These are phyloP conservation scores for Harpegnathos saltator DNA, from an alignment of 1,140 invertebrate genomes.

Conservation along the genomic window DNA sequence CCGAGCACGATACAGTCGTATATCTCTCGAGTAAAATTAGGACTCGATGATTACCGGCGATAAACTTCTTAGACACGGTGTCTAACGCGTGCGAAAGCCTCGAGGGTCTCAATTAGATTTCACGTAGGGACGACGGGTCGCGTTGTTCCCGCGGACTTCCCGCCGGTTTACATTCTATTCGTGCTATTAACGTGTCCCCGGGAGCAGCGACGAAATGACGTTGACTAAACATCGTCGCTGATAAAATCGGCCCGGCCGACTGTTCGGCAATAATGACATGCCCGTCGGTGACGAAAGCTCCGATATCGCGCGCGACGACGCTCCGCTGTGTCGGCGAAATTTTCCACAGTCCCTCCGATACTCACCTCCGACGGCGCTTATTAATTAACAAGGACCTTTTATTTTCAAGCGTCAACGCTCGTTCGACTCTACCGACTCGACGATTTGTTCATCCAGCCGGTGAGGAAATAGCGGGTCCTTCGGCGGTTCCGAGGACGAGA, in stretches of 20 bases:
- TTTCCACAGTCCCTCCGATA: no score
- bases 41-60: constrained; percentile 24
- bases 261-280: constrained; percentile 10
- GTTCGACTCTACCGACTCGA: neutral
- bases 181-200: neutral
- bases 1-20: neutral
- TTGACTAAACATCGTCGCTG: neutral
- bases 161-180: neutral
- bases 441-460: neutral
- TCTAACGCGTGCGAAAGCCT: neutral
- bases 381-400: neutral
- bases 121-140: no score
- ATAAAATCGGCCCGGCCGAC: neutral
- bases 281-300: neutral
- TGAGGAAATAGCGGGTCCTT: no score
- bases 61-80: constrained; percentile 1
- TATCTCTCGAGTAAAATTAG: constrained; percentile 11
- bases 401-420: neutral
- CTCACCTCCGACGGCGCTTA: neutral
- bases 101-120: constrained; percentile 22
- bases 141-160: constrained; percentile 21
- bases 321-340: constrained; percentile 4
- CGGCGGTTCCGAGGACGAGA: no score
- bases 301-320: neutral
- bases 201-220: neutral